Base-by-base conservation (phyloP, 2,113 vertebrate genomes). In the Crotalus tigris region DNA sequence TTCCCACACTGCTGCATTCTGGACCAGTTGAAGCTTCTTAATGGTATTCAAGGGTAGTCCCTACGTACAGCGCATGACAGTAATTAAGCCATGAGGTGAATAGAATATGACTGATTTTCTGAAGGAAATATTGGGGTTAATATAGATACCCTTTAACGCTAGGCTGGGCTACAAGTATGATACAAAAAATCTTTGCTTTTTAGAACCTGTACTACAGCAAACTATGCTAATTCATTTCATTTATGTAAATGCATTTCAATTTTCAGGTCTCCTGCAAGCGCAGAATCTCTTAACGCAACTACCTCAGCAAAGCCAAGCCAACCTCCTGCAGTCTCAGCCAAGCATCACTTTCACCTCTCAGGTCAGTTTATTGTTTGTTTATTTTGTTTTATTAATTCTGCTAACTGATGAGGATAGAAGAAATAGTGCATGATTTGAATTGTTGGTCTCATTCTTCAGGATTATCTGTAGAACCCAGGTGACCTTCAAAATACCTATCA, bases 291-390 rank as follows among this genome's bases (percentile, higher is more conserved):
- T 99, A 98, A 99, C 98, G 96, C 99, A 99, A 99, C 99, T 99
- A 99, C 99, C 99, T 99, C 99, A 98, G 97, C 98, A 99, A 99
- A 99, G 98, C 99, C 99, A 99, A 99, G 98, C 99, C 98, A 99
- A 99, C 99, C 99, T 99, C 98, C 99, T 99, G 97, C 98, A 99
- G 97, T 98, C 98, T 97, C 99, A 99, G 98, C 98, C 98, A 98
- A 99, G 98, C 98, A 99, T 99, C 97, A 98, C 98, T 97, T 99
- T 99, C 97, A 97, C 98, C 97, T 98, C 99, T 97, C 99, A 99
- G 99, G 99, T 99, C 94, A 96, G 97, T 46, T 88, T 94, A 58
- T 7, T 94, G 91, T 87, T 87, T 44, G 64, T 81, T n/a, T 26
- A 57, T 33, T 5, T 90, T 46, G n/a, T 93, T 94, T 81, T 94